Conservation (phyloP, 2,113 vertebrate species). For the Nyctereutes procyonoides region DNA sequence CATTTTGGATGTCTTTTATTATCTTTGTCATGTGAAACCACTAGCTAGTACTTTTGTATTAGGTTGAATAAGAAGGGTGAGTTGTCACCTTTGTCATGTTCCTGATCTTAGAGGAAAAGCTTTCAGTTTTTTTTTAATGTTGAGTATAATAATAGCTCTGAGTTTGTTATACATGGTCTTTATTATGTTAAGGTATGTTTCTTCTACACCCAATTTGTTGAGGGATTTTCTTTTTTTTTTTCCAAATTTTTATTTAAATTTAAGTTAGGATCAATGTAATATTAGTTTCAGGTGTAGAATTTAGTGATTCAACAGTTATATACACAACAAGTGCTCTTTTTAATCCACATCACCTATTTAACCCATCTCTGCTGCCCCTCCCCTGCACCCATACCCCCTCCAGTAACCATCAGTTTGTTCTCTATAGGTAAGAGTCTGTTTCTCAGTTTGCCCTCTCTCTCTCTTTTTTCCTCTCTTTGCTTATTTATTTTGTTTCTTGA, state of each 20-base stretch:
- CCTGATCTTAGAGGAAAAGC: neutral
- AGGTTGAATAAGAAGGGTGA: neutral
- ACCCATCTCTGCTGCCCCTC: neutral
- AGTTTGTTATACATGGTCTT: neutral
- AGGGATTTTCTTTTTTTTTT: neutral
- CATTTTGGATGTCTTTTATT: neutral
- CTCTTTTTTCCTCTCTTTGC: neutral
- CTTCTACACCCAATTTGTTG: neutral
- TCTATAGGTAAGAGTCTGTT: neutral
- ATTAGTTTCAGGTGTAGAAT: neutral
- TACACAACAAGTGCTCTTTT: neutral
- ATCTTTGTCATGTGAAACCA: neutral
- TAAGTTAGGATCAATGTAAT: neutral
- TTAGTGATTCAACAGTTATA: neutral
- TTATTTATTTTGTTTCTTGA: neutral
- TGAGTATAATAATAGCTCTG: neutral
- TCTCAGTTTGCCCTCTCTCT: neutral
- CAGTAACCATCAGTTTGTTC: neutral
- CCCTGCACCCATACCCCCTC: fast-evolving
- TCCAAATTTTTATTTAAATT: neutral
- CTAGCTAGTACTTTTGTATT: neutral
- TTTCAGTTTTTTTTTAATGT: neutral
- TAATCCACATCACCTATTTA: neutral
- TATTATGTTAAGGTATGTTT: neutral
- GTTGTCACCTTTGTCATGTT: neutral